Evolutionary conservation across 2,113 vertebrate genomes (phyloP).

Genomic region (Choloepus hoffmanni): DNA sequence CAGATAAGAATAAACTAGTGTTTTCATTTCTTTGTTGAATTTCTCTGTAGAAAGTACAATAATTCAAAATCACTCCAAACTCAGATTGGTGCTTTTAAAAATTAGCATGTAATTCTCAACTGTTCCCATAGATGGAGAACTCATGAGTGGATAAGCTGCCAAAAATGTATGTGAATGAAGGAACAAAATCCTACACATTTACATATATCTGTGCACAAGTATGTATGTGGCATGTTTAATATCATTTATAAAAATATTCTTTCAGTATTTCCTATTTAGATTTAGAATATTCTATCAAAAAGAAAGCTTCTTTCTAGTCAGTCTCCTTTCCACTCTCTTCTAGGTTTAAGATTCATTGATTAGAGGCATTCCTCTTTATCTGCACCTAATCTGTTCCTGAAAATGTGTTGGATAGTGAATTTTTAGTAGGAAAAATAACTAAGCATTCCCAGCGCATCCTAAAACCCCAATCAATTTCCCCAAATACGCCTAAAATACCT

Average conservation of each 20-base stretch:
- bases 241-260: background rate
- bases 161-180: background rate
- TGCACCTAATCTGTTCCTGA: background rate
- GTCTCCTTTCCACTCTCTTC: background rate
- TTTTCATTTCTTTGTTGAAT: constrained; percentile 12
- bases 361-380: constrained; percentile 12
- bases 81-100: background rate
- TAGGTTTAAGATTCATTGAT: background rate
- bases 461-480: background rate
- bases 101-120: background rate
- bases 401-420: background rate
- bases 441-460: background rate
- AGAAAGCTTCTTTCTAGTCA: background rate
- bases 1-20: background rate
- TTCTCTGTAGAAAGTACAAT: constrained; percentile 33
- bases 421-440: constrained; percentile 3
- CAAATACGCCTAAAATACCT: background rate
- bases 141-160: background rate
- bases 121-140: background rate
- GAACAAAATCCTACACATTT: background rate
- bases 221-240: background rate
- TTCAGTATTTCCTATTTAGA: background rate
- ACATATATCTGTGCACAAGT: background rate
- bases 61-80: background rate
- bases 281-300: background rate